Conservation (phyloP, 2,888 invertebrate species). For the Falcaria lacertinaria region DNA sequence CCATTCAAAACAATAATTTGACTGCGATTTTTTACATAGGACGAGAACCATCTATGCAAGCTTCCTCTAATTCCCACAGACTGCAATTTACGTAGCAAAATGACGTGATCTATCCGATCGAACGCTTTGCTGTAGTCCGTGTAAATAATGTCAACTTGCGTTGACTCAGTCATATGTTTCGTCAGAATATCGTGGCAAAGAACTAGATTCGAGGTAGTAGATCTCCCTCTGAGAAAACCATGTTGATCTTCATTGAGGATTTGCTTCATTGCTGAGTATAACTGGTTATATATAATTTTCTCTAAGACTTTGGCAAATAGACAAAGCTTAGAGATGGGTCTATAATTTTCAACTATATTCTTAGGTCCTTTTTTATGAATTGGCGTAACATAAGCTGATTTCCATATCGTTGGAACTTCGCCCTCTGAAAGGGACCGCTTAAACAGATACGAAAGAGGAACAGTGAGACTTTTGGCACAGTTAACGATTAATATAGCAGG, state of each 20-base stretch:
- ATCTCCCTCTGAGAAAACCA: conserved; percentile 15
- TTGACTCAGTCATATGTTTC: background rate
- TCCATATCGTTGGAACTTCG: conserved; percentile 6
- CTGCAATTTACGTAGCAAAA: background rate
- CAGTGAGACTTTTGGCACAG: conserved; percentile 9
- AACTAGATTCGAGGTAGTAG: conserved; percentile 15
- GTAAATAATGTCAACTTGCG: conserved; percentile 10
- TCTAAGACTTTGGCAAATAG: conserved; percentile 13
- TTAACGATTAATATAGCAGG: conserved; percentile 9
- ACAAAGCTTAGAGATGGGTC: conserved; percentile 16
- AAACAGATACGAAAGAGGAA: conserved; percentile 9
- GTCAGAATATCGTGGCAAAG: conserved; percentile 4
- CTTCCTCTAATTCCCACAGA: background rate
- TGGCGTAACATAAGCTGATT: conserved; percentile 10
- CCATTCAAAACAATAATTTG: background rate
- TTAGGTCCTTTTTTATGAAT: conserved; percentile 11
- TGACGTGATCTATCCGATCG: conserved; percentile 10
- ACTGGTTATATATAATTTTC: conserved; percentile 9
- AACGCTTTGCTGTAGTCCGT: conserved; percentile 15
- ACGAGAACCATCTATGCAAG: background rate
- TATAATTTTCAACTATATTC: conserved; percentile 8
- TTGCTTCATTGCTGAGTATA: conserved; percentile 7
- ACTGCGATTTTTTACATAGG: background rate
- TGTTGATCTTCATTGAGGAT: conserved; percentile 12
- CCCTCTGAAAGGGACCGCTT: conserved; percentile 4